These are phyloP conservation scores for Pycnomerus fuliginosus DNA, from an alignment of 2,888 invertebrate species.

Conservation along the genomic window DNA sequence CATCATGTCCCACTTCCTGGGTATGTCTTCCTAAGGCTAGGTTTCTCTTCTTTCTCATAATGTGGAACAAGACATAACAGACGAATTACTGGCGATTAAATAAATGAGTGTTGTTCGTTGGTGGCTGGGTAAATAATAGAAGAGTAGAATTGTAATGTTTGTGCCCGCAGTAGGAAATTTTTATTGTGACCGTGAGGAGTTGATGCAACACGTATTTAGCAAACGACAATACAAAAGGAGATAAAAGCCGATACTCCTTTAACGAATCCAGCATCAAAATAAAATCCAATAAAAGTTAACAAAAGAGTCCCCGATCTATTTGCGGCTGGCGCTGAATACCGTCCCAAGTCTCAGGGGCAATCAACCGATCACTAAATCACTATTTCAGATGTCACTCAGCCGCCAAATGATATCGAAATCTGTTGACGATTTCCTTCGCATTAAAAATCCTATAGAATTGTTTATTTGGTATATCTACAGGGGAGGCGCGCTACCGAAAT, in stretches of 20 bases:
- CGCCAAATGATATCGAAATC: constrained; percentile 33
- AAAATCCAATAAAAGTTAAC: constrained; percentile 42
- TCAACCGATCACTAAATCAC: constrained; percentile 39
- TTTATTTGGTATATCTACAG: constrained; percentile 5
- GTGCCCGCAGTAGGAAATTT: too few relatives aligned
- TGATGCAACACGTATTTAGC: constrained; percentile 30
- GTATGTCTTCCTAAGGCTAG: constrained; percentile 20
- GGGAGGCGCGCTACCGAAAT: constrained; percentile 2
- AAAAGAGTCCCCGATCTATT: constrained; percentile 38
- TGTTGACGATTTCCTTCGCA: constrained; percentile 14
- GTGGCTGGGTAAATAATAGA: constrained; percentile 6
- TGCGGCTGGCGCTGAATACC: constrained; percentile 37
- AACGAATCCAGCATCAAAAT: constrained; percentile 36
- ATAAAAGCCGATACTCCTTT: constrained; percentile 26
- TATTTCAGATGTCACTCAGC: constrained; percentile 39
- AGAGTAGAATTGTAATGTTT: too few relatives aligned
- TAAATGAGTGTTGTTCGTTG: constrained; percentile 10
- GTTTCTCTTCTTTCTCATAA: constrained; percentile 22
- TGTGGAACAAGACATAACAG: constrained; percentile 19
- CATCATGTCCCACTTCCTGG: constrained; percentile 20
- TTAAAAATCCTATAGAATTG: constrained; percentile 8
- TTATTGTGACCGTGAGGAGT: constrained; percentile 18
- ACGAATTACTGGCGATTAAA: constrained; percentile 14
- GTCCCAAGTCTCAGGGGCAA: constrained; percentile 35
- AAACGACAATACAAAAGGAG: constrained; percentile 31